These are phyloP conservation scores for Dallia pectoralis DNA, from an alignment of 2,797 vertebrate genomes.

Conservation along the genomic window DNA sequence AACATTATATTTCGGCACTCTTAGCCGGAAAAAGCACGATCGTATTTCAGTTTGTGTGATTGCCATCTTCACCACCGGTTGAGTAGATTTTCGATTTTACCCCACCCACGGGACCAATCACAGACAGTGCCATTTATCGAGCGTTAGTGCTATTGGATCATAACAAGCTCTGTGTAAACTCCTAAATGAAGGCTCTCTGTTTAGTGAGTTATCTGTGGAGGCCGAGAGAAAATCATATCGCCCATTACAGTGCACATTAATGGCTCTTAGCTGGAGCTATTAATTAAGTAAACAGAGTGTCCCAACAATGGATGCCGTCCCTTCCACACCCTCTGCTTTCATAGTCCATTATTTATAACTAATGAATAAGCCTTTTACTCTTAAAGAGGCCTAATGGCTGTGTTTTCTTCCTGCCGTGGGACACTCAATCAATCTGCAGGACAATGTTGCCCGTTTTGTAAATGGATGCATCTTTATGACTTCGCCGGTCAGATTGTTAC, in stretches of 20 bases:
- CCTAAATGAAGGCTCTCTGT: conserved; percentile 4
- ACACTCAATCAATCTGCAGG: not conserved
- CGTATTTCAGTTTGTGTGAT: not conserved
- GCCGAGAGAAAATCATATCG: not conserved
- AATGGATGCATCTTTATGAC: not conserved
- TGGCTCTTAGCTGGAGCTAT: conserved; percentile 9
- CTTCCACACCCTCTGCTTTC: not conserved
- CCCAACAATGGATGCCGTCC: not conserved
- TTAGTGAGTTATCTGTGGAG: conserved; percentile 6
- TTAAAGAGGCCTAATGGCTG: not conserved
- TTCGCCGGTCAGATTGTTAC: not conserved
- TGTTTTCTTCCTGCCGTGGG: not conserved
- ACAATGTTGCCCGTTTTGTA: not conserved
- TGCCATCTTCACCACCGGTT: not conserved
- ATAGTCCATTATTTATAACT: conserved; percentile 5
- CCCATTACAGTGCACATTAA: conserved; percentile 8
- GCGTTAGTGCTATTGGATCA: conserved; percentile 7
- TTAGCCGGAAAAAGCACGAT: not conserved
- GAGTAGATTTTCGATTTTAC: conserved; percentile 1
- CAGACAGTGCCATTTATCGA: conserved; percentile 3
- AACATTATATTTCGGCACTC: not conserved
- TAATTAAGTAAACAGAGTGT: conserved; percentile 8
- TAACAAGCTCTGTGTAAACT: conserved; percentile 15
- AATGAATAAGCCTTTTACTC: conserved; percentile 6
- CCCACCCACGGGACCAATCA: conserved; percentile 1